Evolutionary conservation across 2,888 invertebrate species (phyloP).

Genomic region (Watsonalla binaria): DNA sequence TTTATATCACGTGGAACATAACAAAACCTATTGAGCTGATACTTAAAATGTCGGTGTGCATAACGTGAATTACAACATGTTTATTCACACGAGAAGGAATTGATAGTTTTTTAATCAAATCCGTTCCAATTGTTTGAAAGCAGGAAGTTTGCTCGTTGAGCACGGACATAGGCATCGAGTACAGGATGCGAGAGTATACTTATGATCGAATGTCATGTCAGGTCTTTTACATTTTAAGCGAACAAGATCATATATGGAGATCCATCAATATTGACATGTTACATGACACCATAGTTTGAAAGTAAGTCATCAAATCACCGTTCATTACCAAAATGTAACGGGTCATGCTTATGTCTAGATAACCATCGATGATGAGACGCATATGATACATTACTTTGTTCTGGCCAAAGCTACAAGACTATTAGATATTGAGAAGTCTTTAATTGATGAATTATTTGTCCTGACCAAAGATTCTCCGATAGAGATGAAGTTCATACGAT

Average conservation of each 20-base stretch:
- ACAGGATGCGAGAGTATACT: neutral
- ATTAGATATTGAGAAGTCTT: too few relatives aligned
- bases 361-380: too few relatives aligned
- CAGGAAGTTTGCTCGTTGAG: constrained; percentile 2
- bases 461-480: too few relatives aligned
- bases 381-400: too few relatives aligned
- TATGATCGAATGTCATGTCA: constrained; percentile 1
- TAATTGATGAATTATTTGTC: too few relatives aligned
- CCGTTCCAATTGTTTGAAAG: constrained; percentile 1
- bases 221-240: neutral
- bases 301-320: neutral
- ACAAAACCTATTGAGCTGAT: too few relatives aligned
- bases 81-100: neutral
- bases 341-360: too few relatives aligned
- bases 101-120: constrained; percentile 2
- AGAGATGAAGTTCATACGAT: too few relatives aligned
- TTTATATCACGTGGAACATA: too few relatives aligned
- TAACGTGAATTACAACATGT: neutral
- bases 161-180: neutral
- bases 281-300: neutral
- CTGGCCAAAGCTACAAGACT: too few relatives aligned
- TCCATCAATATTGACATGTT: neutral
- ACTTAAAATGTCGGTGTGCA: too few relatives aligned
- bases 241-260: constrained; percentile 15
- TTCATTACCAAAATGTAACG: too few relatives aligned